Evolutionary conservation across 2,797 vertebrate genomes (phyloP), one percentile per base, ranked within the genome.

Genomic region (Sus cebifrons): DNA sequence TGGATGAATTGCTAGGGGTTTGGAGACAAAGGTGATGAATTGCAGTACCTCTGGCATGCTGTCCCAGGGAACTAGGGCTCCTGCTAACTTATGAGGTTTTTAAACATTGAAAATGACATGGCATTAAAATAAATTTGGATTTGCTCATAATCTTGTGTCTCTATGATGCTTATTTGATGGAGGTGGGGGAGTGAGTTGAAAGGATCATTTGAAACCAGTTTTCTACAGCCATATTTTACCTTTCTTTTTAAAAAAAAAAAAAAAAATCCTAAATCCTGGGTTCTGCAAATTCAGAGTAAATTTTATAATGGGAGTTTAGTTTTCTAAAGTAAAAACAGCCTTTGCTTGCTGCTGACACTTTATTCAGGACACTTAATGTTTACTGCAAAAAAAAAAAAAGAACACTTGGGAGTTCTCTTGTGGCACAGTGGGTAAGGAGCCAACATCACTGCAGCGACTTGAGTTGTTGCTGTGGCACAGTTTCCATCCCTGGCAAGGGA

Each of bases 51-150:
- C 95, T 97, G 93, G 95, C 91, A 92, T 96, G 95, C 89, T 92
- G 91, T 96, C 78, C 96, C 89, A 95, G 96, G 93, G 95, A 96
- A 96, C 89, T 84, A 93, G 95, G 95, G 87, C 96, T 96, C 93
- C 91, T 87, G 44, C 68, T 96, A 96, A 98, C 65, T 96, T 96
- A 95, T 18, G 85, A 92, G 96, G 87, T 97, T 97, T 98, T 97
- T 98, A 96, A 97, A 97, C 91, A 81, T 82, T 94, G 90, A 96
- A 96, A 93, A 96, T 94, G 92, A 98, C 52, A 97, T 97, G 88
- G 81, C 49, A 5, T 98, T 97, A 95, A 96, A 98, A 97, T 97
- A 97, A 97, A 98, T 96, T 95, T 97, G 93, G 82, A 97, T 97
- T 97, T 98, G 94, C 95, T 97, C 96, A 97, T 97, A 95, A 88